phyloP scores from a whole-genome alignment of 2,113 vertebrate species.

The Pomatostomus ruficeps region DNA sequence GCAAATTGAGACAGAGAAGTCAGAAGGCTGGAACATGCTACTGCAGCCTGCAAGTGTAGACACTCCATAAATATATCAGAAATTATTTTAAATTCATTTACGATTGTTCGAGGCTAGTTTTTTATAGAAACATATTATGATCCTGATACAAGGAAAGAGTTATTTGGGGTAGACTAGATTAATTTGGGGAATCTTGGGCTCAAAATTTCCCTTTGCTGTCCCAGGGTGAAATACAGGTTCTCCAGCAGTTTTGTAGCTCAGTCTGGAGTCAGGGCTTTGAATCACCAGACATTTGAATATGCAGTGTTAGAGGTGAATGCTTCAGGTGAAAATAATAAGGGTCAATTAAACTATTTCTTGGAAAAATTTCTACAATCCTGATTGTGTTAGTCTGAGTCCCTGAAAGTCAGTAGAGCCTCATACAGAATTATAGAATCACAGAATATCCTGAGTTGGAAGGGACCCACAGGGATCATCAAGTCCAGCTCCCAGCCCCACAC shows the following conservation, averaged over 20 bases:
- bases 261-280: neutral
- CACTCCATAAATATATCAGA: neutral
- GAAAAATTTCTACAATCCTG: neutral
- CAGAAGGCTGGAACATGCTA: neutral
- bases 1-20: neutral
- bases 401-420: neutral
- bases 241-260: neutral
- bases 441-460: neutral
- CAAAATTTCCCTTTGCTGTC: neutral
- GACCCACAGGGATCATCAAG: fast-evolving
- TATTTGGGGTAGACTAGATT: neutral
- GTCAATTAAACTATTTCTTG: neutral
- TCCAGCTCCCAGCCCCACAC: fast-evolving
- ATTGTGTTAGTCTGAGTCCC: neutral
- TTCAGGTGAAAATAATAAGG: neutral
- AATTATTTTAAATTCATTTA: neutral
- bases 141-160: neutral
- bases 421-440: neutral
- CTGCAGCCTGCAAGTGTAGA: neutral
- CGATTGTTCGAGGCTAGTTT: neutral
- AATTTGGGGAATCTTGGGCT: neutral
- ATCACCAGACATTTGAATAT: neutral
- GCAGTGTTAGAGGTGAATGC: neutral
- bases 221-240: neutral
- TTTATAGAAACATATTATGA: neutral